Evolutionary conservation across 2,113 vertebrate species (phyloP).

Genomic region (Perognathus longimembris): DNA sequence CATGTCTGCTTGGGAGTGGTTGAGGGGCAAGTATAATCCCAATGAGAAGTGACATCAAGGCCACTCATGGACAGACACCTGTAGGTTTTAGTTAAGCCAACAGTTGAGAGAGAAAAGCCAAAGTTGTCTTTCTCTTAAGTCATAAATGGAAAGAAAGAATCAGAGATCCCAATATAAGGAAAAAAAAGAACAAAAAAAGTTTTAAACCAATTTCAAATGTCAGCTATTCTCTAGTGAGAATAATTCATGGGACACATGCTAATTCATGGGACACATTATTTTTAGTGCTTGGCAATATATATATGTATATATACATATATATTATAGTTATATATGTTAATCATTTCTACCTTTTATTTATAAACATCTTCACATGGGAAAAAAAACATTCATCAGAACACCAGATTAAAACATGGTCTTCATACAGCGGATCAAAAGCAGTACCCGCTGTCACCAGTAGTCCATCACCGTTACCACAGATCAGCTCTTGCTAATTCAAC

Average conservation of each 20-base stretch:
- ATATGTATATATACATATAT: background rate
- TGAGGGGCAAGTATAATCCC: background rate
- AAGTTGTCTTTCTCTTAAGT: background rate
- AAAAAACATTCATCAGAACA: background rate
- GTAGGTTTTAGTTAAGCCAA: background rate
- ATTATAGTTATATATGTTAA: slow-evolving; percentile 17
- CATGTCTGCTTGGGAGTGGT: background rate
- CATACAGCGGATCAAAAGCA: background rate
- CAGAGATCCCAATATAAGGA: background rate
- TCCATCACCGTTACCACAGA: background rate
- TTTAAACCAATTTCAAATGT: background rate
- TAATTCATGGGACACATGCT: background rate
- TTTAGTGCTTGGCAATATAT: background rate
- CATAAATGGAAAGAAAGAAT: background rate
- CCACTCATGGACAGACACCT: background rate
- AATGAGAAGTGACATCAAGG: background rate
- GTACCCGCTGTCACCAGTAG: too few relatives aligned
- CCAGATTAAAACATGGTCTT: background rate
- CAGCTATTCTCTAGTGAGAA: background rate
- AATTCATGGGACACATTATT: background rate
- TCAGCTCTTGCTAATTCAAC: background rate
- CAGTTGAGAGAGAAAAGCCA: background rate
- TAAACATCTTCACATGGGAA: background rate
- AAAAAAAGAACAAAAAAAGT: background rate
- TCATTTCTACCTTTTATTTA: slow-evolving; percentile 46